phyloP scores from a whole-genome alignment of 2,113 vertebrate species.

The Siniperca knerii region DNA sequence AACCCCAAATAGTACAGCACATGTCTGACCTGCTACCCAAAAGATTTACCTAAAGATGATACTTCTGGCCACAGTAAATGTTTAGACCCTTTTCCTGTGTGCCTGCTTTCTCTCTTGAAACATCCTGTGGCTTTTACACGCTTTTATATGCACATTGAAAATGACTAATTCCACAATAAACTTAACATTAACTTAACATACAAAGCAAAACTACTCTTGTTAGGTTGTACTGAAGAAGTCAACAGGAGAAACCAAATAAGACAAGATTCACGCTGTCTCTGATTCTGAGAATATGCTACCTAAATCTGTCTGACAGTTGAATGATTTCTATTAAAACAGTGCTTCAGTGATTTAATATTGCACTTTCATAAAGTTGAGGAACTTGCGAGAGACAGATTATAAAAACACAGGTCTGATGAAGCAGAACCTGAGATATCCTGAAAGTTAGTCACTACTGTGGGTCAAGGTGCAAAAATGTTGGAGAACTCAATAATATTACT shows the following conservation, averaged over 20 bases:
- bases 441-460: background rate
- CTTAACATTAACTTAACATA: background rate
- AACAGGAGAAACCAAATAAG: background rate
- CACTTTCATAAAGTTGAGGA: background rate
- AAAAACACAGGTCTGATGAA: background rate
- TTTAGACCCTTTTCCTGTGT: no score
- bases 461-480: background rate
- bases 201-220: background rate
- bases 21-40: background rate
- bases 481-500: background rate
- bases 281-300: background rate
- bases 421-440: background rate
- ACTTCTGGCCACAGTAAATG: background rate
- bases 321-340: background rate
- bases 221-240: background rate
- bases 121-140: background rate
- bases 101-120: background rate
- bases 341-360: background rate
- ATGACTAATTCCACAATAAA: background rate
- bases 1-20: background rate
- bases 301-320: background rate
- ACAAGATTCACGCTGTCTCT: background rate
- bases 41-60: background rate
- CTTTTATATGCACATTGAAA: background rate
- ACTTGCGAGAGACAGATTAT: background rate